phyloP scores from a whole-genome alignment of 2,797 vertebrate species.

The Lemur catta region DNA sequence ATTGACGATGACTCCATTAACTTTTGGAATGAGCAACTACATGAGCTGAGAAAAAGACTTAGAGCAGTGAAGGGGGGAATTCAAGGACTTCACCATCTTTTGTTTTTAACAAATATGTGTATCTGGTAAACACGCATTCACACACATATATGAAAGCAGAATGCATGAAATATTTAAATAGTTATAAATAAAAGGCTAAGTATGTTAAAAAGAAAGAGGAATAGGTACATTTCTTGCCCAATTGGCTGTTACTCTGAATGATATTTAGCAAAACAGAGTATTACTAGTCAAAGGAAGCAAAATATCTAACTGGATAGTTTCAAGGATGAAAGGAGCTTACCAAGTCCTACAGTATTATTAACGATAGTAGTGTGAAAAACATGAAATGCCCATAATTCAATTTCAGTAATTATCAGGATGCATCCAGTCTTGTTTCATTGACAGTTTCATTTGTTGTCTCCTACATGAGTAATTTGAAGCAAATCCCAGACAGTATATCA shows the following conservation, averaged over 20 bases:
- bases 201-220: neutral
- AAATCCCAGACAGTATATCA: neutral
- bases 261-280: neutral
- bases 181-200: neutral
- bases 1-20: neutral
- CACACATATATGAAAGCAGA: neutral
- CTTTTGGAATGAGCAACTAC: neutral
- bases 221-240: neutral
- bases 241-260: neutral
- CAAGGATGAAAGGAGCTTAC: neutral
- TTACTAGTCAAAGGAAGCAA: neutral
- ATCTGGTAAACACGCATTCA: neutral
- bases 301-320: neutral
- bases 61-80: neutral
- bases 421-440: neutral
- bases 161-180: neutral
- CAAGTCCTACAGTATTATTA: neutral
- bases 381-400: neutral
- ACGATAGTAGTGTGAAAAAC: neutral
- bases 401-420: neutral
- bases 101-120: neutral
- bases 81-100: neutral
- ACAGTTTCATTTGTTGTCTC: neutral
- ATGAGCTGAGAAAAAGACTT: neutral
- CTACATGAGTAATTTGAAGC: neutral